These are phyloP conservation scores for Manis crassicaudata DNA, from an alignment of 2,797 vertebrate species.

Conservation along the genomic window DNA sequence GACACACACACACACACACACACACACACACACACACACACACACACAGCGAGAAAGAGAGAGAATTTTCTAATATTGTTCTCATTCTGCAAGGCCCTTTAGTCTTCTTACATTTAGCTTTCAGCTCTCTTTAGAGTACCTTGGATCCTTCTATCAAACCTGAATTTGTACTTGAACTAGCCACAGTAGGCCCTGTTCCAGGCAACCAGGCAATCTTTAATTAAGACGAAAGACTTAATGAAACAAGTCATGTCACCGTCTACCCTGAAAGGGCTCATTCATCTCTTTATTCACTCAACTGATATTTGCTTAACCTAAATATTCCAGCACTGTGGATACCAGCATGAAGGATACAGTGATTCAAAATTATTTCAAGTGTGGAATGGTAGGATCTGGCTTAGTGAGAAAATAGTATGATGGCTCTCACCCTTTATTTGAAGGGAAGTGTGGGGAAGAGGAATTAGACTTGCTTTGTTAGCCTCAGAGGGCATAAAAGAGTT, in stretches of 20 bases:
- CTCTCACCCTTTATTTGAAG: neutral
- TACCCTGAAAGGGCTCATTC: neutral
- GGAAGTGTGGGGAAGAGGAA: slow-evolving; percentile 6
- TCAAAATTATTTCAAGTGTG: slow-evolving; percentile 53
- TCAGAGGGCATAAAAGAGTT: neutral
- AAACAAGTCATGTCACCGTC: neutral
- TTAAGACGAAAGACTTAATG: slow-evolving; percentile 62
- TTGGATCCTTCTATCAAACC: slow-evolving; percentile 26
- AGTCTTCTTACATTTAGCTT: neutral
- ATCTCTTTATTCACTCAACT: slow-evolving; percentile 31
- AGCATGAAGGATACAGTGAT: neutral
- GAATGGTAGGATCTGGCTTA: neutral
- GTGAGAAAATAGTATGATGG: neutral
- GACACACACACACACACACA: too few species aligned
- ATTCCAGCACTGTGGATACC: neutral
- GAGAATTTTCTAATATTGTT: neutral
- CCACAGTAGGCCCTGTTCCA: neutral
- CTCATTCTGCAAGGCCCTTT: neutral
- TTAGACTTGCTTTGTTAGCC: neutral
- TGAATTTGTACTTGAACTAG: slow-evolving; percentile 1
- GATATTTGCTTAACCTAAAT: slow-evolving; percentile 39
- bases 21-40: too few species aligned
- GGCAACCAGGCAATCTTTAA: slow-evolving; percentile 50
- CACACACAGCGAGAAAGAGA: neutral
- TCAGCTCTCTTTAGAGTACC: neutral